These are phyloP conservation scores for Pissodes strobi DNA, from an alignment of 1,140 invertebrate species.

Conservation along the genomic window DNA sequence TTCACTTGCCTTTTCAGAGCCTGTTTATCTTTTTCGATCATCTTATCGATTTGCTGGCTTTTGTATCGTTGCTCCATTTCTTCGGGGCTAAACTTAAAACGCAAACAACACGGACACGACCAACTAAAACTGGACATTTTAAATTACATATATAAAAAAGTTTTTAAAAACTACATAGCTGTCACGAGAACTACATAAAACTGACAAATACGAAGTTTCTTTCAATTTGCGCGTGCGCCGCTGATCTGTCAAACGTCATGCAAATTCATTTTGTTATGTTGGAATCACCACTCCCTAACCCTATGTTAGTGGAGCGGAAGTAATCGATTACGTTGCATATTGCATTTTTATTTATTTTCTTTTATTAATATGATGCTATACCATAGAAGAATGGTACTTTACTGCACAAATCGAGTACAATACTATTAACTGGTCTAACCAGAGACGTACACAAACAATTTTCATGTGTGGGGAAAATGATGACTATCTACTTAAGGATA, in stretches of 20 bases:
- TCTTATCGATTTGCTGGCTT: slow-evolving; percentile 84
- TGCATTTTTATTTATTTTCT: too few relatives aligned
- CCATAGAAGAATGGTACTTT: too few relatives aligned
- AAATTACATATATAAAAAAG: slow-evolving; percentile 31
- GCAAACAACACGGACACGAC: slow-evolving; percentile 56
- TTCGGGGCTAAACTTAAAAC: slow-evolving; percentile 64
- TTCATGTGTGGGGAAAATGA: too few relatives aligned
- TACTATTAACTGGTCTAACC: too few relatives aligned
- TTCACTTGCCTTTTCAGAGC: slow-evolving; percentile 77
- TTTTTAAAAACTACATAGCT: slow-evolving; percentile 44
- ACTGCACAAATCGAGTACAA: too few relatives aligned
- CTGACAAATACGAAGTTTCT: slow-evolving; percentile 15
- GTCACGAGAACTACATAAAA: slow-evolving; percentile 34
- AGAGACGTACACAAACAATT: too few relatives aligned
- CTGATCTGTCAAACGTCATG: slow-evolving; percentile 30
- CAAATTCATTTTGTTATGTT: too few relatives aligned
- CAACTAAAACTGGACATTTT: slow-evolving; percentile 52
- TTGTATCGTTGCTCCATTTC: slow-evolving; percentile 77
- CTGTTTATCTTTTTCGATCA: slow-evolving; percentile 74
- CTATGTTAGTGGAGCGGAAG: slow-evolving; percentile 3
- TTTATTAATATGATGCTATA: too few relatives aligned
- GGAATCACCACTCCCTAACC: neutral
- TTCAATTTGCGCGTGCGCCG: slow-evolving; percentile 5
- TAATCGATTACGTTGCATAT: too few relatives aligned
- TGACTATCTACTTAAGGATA: too few relatives aligned